Percentiles rank a stretch among this genome's conserved stretches.
Conservation (phyloP, 2,113 vertebrate species). For the Cyanoramphus novaezelandiae region DNA sequence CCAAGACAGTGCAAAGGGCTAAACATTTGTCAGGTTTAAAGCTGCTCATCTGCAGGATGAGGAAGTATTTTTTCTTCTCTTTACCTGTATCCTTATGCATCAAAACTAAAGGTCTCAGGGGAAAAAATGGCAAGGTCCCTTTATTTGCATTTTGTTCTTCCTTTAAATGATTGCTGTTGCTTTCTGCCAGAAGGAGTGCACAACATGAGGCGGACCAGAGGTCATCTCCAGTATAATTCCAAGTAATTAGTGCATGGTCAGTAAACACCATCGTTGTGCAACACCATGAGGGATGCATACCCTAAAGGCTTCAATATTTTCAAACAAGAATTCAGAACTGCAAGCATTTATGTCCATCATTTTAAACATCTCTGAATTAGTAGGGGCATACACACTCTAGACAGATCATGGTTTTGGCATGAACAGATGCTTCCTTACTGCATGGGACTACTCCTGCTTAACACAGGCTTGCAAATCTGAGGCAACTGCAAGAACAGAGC, state of each 20-base stretch:
- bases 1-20: neutral
- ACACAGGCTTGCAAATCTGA: neutral
- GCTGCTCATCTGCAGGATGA: neutral
- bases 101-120: neutral
- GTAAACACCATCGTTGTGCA: neutral
- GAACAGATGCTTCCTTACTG: neutral
- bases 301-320: neutral
- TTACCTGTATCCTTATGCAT: neutral
- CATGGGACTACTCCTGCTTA: neutral
- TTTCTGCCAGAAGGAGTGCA: conserved; percentile 5
- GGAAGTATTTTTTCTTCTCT: neutral
- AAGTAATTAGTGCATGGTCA: conserved; percentile 14
- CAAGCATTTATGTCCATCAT: neutral
- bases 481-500: neutral
- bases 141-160: conserved; percentile 30
- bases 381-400: neutral
- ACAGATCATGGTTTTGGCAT: neutral
- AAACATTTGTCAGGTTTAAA: neutral
- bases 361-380: neutral
- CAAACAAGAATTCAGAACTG: neutral
- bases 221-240: neutral
- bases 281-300: neutral
- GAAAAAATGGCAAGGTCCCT: neutral
- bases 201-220: conserved; percentile 8
- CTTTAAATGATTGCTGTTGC: neutral